These are phyloP conservation scores for Apamea monoglypha DNA, from an alignment of 2,888 invertebrate genomes.

Conservation along the genomic window DNA sequence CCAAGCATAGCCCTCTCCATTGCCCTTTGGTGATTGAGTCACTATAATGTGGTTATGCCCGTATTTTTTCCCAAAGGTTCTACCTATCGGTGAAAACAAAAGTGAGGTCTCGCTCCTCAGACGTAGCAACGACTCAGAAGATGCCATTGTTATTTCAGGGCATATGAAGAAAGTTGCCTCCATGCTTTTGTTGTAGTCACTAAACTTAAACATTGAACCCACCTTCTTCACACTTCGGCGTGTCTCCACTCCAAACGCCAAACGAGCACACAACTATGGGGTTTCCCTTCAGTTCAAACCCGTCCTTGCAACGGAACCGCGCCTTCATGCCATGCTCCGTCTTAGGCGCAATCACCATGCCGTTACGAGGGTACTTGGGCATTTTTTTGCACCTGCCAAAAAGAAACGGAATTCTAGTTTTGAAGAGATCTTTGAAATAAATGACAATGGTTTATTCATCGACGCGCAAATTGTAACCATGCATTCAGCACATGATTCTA, in stretches of 20 bases:
- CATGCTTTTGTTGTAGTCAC: neutral
- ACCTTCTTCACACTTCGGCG: constrained; percentile 95
- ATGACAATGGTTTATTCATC: no score
- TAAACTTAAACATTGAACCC: neutral
- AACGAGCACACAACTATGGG: constrained; percentile 96
- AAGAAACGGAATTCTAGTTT: neutral
- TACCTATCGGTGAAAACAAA: no score
- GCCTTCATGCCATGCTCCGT: constrained; percentile 99
- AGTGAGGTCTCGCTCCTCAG: no score
- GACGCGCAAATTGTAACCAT: no score
- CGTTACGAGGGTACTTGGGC: constrained; percentile 96
- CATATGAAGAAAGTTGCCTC: no score
- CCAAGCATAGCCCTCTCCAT: no score
- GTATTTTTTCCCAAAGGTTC: no score
- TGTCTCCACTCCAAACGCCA: constrained; percentile 98
- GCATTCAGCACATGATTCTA: no score
- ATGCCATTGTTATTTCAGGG: no score
- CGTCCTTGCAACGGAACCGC: constrained; percentile 97
- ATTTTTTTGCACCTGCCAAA: constrained; percentile 93
- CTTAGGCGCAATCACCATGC: constrained; percentile 99
- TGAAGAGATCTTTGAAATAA: neutral
- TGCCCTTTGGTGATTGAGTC: no score
- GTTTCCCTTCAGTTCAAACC: constrained; percentile 95
- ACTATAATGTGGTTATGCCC: no score
- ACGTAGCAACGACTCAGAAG: no score